Evolutionary conservation across 2,888 invertebrate genomes (phyloP).

Genomic region (Hypomecis atomaria): DNA sequence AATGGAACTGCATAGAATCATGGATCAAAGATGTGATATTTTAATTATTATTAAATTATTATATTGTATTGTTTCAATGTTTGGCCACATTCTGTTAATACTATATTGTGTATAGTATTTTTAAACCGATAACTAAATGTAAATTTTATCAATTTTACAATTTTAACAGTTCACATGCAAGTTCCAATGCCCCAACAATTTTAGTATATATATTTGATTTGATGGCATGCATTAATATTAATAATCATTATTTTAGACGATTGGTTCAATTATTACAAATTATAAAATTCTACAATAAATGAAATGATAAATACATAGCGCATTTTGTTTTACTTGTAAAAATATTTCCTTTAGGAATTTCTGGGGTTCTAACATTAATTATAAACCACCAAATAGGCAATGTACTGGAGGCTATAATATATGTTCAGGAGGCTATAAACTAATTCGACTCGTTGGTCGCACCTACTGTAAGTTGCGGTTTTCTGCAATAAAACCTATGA

Average conservation of each 20-base stretch:
- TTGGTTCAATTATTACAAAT: neutral
- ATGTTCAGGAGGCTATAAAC: no score
- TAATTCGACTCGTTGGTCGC: no score
- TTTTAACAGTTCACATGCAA: conserved; percentile 54
- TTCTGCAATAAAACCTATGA: no score
- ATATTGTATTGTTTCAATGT: conserved; percentile 61
- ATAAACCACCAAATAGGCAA: no score
- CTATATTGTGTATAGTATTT: conserved; percentile 53
- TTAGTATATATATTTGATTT: conserved; percentile 28
- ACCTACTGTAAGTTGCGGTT: no score
- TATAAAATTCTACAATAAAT: neutral
- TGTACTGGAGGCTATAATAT: no score
- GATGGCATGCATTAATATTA: neutral
- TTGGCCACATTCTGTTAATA: conserved; percentile 50
- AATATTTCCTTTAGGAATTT: no score
- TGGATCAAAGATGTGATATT: conserved; percentile 81
- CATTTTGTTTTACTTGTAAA: no score
- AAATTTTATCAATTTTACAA: conserved; percentile 25
- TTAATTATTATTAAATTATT: conserved; percentile 68
- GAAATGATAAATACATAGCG: no score
- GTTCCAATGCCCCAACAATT: conserved; percentile 72
- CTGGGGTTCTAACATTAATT: no score
- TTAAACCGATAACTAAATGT: conserved; percentile 39
- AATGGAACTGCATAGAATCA: conserved; percentile 76
- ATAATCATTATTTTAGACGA: conserved; percentile 2